Base-by-base conservation (phyloP, 2,797 vertebrate genomes). In the Pipistrellus nathusii region DNA sequence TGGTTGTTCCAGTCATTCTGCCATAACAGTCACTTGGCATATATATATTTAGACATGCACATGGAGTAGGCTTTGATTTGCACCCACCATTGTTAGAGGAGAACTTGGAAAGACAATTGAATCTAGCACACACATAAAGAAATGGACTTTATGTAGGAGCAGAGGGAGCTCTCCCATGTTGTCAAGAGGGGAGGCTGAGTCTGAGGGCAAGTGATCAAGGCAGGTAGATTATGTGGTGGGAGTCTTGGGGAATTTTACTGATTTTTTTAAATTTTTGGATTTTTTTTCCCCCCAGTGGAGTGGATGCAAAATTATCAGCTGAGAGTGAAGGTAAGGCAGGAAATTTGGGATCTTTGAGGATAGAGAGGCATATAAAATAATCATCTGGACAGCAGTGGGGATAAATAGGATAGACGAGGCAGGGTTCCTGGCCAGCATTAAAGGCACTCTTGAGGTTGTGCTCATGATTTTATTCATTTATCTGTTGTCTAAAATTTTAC, bases 251-350 rank as follows among this genome's bases (percentile, higher is more conserved):
- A 64, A 5, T 5, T 72, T 85, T 23, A 57, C 21, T 30, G 32
- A 48, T 35, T 51, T 11, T 13, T 82, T 82, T 57, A 27, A 66
- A 18, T 11, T 82, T 71, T 75, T 32, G 32, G 0, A n/a, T 35
- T 78, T 38, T 21, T 35, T 72, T 53, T 17, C 44, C 44, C 44
- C 44, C 44, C 23, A 71, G 6, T 38, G 14, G 51, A 18, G 12
- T 59, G 20, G 51, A 85, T 81, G 46, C 66, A 85, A 95, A 78
- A 81, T 64, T 32, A 30, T 62, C 20, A 51, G 7, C 20, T 78
- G 62, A 68, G 41, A 82, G 20, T 68, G 14, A 78, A 77, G 20
- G 32, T 68, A 21, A 11, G 1, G 8, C 68, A 85, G 69, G 38
- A 90, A 23, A 6, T 21, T 44, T 51, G 25, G 23, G 38, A 62